phyloP scores from a whole-genome alignment of 1,140 invertebrate species.

The Eurosta solidaginis region DNA sequence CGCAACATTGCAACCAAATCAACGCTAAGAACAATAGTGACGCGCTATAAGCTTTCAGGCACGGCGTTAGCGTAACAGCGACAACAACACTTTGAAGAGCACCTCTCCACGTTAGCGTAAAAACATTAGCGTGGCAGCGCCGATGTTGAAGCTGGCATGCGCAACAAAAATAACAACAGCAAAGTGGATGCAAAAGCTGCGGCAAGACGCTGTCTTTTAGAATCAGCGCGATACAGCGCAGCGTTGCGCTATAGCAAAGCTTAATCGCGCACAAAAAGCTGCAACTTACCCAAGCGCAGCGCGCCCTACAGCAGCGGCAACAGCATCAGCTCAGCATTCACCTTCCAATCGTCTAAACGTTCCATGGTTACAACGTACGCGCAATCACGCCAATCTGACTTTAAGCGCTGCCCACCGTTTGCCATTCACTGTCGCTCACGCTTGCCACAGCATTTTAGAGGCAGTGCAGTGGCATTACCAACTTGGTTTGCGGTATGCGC shows the following conservation, averaged over 20 bases:
- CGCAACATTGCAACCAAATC: background rate
- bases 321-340: background rate
- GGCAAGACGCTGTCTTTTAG: background rate
- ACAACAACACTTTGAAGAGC: constrained; percentile 18
- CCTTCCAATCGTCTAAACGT: background rate
- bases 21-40: background rate
- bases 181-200: background rate
- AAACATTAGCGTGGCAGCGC: background rate
- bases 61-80: constrained; percentile 1
- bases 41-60: background rate
- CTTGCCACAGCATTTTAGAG: background rate
- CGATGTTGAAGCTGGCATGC: background rate
- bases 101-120: background rate
- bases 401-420: background rate
- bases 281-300: background rate
- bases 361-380: no score
- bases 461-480: background rate
- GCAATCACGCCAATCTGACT: background rate
- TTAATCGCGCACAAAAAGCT: no score
- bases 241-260: no score
- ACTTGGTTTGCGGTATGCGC: background rate
- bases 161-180: background rate
- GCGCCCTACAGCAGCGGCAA: background rate
- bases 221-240: no score
- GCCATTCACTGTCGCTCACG: background rate